Evolutionary conservation across 2,888 invertebrate genomes (phyloP).

Genomic region (Margaritifera margaritifera): DNA sequence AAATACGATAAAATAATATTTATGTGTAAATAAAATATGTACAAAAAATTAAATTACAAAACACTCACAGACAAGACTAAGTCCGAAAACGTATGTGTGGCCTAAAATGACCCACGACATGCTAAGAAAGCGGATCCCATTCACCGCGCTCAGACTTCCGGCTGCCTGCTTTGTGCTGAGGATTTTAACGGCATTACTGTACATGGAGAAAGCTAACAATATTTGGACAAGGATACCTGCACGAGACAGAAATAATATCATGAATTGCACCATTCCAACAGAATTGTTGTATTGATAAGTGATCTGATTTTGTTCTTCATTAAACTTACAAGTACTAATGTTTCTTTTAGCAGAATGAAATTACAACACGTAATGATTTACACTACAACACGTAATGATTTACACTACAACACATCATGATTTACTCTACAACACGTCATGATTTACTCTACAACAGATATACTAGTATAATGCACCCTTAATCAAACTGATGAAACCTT

Average conservation of each 20-base stretch:
- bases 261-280: too few species aligned
- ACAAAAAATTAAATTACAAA: neutral
- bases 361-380: too few species aligned
- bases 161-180: conserved; percentile 43
- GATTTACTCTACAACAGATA: too few species aligned
- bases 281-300: neutral
- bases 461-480: too few species aligned
- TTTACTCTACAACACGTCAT: too few species aligned
- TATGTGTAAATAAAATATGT: too few species aligned
- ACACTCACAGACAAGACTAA: conserved; percentile 11
- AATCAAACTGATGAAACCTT: too few species aligned
- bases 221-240: neutral
- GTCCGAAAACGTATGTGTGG: conserved; percentile 45
- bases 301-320: neutral
- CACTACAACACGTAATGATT: too few species aligned
- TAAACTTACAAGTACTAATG: neutral
- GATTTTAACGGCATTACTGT: conserved; percentile 47
- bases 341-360: too few species aligned
- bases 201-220: conserved; percentile 47
- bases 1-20: too few species aligned
- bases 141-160: conserved; percentile 78
- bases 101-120: conserved; percentile 68
- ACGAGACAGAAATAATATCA: too few species aligned
- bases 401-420: too few species aligned
- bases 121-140: conserved; percentile 78